These are phyloP conservation scores for Homalodisca vitripennis DNA, from an alignment of 1,140 invertebrate species.

Conservation along the genomic window DNA sequence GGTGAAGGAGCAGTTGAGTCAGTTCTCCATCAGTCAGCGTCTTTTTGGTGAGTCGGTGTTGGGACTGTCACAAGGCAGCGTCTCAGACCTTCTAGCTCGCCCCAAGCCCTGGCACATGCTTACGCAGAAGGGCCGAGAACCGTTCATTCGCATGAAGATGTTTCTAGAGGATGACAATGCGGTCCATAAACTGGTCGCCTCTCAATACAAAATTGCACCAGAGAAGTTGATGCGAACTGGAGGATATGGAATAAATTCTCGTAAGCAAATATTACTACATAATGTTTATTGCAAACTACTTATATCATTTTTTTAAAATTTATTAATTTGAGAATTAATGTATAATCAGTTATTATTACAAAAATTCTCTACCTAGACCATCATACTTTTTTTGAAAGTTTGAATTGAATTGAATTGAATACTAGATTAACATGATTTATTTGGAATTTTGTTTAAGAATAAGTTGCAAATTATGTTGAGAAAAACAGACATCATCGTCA, in stretches of 20 bases:
- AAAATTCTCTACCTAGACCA: too few species aligned
- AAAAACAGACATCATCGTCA: too few species aligned
- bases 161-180: conserved; percentile 97
- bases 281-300: too few species aligned
- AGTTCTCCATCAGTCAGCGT: conserved; percentile 98
- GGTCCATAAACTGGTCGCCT: conserved; percentile 93
- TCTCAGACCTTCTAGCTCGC: conserved; percentile 89
- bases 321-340: too few species aligned
- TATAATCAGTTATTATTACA: too few species aligned
- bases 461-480: too few species aligned
- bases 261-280: conserved; percentile 59
- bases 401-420: too few species aligned
- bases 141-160: conserved; percentile 98
- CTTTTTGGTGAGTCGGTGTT: conserved; percentile 97
- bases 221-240: conserved; percentile 94
- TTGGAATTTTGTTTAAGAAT: too few species aligned
- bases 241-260: conserved; percentile 82
- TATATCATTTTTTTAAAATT: too few species aligned
- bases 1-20: conserved; percentile 95
- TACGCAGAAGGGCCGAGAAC: conserved; percentile 89
- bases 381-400: too few species aligned
- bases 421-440: too few species aligned
- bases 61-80: conserved; percentile 93
- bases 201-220: conserved; percentile 96
- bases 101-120: conserved; percentile 98